Percentiles rank a stretch among this genome's conserved stretches.
Evolutionary conservation across 2,888 invertebrate species (phyloP).

Genomic region (Rotaria sp.): DNA sequence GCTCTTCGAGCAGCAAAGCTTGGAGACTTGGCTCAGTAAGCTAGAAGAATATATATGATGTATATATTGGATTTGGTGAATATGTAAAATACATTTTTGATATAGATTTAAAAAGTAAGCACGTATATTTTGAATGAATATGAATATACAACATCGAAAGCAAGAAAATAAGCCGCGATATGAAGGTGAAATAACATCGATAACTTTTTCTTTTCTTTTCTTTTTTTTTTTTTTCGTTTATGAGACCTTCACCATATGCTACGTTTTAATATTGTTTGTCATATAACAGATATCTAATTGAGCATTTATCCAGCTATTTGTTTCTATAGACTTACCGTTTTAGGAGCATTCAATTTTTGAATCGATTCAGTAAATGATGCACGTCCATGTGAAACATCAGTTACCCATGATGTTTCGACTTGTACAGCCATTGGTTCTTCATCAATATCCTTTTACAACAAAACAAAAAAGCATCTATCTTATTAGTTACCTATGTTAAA

Average conservation of each 20-base stretch:
- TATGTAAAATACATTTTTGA: background rate
- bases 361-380: background rate
- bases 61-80: background rate
- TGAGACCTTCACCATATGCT: constrained; percentile 8
- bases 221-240: background rate
- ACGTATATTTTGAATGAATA: background rate
- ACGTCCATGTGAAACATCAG: background rate
- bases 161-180: background rate
- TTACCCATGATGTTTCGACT: background rate
- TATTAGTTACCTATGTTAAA: background rate
- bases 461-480: too few relatives aligned
- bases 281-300: background rate
- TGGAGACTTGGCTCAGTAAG: background rate
- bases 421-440: constrained; percentile 1
- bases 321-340: background rate
- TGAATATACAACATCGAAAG: background rate
- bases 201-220: background rate
- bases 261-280: background rate
- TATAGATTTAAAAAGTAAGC: background rate
- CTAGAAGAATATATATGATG: constrained; percentile 3
- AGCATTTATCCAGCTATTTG: background rate
- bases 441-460: background rate
- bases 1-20: constrained; percentile 15
- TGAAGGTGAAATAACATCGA: background rate
- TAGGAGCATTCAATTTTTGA: constrained; percentile 4